These are phyloP conservation scores for Cantharis nigra DNA, from an alignment of 2,888 invertebrate species.

Conservation along the genomic window DNA sequence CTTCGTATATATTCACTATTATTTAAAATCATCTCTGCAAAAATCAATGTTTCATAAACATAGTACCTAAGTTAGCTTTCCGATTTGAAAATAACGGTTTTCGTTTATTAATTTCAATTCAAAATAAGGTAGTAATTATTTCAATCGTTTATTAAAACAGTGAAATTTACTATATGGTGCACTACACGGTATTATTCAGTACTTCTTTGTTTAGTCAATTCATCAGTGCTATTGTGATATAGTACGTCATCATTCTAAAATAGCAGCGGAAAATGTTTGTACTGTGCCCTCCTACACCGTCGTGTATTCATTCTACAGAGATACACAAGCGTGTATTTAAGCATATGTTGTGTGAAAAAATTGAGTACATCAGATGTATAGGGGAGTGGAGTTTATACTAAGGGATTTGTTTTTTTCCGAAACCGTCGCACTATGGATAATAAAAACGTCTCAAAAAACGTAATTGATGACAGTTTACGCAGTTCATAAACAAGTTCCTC, in stretches of 20 bases:
- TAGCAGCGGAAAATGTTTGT: conserved; percentile 22
- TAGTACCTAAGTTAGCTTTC: background rate
- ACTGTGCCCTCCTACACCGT: conserved; percentile 22
- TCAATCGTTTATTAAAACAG: background rate
- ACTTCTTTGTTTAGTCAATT: conserved; percentile 1
- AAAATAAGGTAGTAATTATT: background rate
- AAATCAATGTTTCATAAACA: background rate
- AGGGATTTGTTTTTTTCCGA: conserved; percentile 19
- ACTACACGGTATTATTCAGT: background rate
- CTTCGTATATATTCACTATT: background rate
- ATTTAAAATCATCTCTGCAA: background rate
- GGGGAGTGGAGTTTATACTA: conserved; percentile 22
- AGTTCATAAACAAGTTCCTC: conserved; percentile 31
- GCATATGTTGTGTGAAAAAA: conserved; percentile 20
- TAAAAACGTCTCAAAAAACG: conserved; percentile 29
- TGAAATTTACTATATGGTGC: background rate
- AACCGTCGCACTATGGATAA: conserved; percentile 21
- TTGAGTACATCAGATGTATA: conserved; percentile 14
- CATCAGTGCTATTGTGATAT: background rate
- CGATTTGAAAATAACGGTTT: background rate
- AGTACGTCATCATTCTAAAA: conserved; percentile 23
- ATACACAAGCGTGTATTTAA: conserved; percentile 11
- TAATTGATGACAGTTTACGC: conserved; percentile 30
- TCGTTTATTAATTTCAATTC: background rate
- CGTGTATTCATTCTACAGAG: background rate